Percentiles rank a stretch among this genome's conserved stretches.
Conservation (phyloP, 1,140 invertebrate species). For the Papilio glaucus region DNA sequence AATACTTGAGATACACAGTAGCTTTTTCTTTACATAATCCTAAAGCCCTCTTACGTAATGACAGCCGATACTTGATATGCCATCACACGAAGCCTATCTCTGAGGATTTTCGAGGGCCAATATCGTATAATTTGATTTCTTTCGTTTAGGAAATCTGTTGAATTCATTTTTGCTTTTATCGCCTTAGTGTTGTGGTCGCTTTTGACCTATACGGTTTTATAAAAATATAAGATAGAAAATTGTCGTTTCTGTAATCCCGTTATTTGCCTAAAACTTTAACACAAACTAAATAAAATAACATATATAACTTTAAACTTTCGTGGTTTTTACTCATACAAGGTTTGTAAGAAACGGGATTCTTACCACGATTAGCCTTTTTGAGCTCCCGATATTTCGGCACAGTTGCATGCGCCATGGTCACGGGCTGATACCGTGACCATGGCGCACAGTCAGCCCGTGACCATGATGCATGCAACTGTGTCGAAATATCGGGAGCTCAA, state of each 20-base stretch:
- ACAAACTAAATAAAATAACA: background rate
- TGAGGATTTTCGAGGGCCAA: constrained; percentile 36
- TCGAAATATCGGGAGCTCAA: too few relatives aligned
- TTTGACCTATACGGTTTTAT: background rate
- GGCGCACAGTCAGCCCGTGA: too few relatives aligned
- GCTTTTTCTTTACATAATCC: constrained; percentile 37
- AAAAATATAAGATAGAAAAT: constrained; percentile 21
- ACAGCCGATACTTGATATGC: constrained; percentile 36
- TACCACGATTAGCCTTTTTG: too few relatives aligned
- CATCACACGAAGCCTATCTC: constrained; percentile 37
- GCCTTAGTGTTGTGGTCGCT: background rate
- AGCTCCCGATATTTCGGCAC: too few relatives aligned
- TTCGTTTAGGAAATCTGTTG: constrained; percentile 36
- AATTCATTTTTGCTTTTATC: constrained; percentile 36
- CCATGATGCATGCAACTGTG: too few relatives aligned
- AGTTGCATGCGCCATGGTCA: too few relatives aligned
- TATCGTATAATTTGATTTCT: constrained; percentile 40
- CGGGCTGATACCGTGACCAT: too few relatives aligned
- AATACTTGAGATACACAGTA: constrained; percentile 17
- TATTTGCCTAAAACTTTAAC: constrained; percentile 14
- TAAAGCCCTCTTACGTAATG: constrained; percentile 33
- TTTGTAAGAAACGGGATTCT: too few relatives aligned
- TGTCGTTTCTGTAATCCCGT: constrained; percentile 3
- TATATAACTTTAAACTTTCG: too few relatives aligned
- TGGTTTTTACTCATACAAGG: too few relatives aligned